Conservation (phyloP, 1,140 invertebrate species). For the Colletes gigas region DNA sequence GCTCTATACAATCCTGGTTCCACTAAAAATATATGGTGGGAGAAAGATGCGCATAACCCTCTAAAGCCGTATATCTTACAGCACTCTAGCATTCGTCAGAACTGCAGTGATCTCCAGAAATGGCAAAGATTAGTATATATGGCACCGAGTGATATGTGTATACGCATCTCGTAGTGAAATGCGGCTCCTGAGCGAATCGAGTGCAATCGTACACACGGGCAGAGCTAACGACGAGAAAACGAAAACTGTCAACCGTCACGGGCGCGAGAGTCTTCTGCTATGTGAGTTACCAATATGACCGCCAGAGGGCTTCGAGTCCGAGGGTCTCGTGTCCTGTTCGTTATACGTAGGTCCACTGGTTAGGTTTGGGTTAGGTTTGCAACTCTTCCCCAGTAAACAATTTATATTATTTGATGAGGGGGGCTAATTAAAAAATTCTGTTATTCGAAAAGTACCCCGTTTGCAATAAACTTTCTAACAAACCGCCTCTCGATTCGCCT, state of each 20-base stretch:
- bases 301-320: not conserved
- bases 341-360: too few relatives aligned
- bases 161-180: slow-evolving; percentile 18
- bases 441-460: too few relatives aligned
- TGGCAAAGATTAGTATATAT: slow-evolving; percentile 50
- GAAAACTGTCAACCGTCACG: too few relatives aligned
- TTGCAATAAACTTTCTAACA: too few relatives aligned
- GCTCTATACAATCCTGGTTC: slow-evolving; percentile 67
- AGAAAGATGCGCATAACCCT: slow-evolving; percentile 78
- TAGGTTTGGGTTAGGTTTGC: too few relatives aligned
- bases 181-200: slow-evolving; percentile 26
- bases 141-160: slow-evolving; percentile 40
- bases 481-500: slow-evolving; percentile 39
- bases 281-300: too few relatives aligned
- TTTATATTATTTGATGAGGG: too few relatives aligned
- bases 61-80: slow-evolving; percentile 81
- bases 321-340: too few relatives aligned
- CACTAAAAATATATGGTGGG: slow-evolving; percentile 54
- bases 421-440: too few relatives aligned
- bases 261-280: too few relatives aligned
- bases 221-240: too few relatives aligned
- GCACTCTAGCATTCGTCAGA: slow-evolving; percentile 81
- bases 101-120: slow-evolving; percentile 64
- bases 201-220: not conserved
- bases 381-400: too few relatives aligned